Evolutionary conservation across 92 coral and sea anemone genomes (phyloP).

Genomic region (Siderastrea radians): DNA sequence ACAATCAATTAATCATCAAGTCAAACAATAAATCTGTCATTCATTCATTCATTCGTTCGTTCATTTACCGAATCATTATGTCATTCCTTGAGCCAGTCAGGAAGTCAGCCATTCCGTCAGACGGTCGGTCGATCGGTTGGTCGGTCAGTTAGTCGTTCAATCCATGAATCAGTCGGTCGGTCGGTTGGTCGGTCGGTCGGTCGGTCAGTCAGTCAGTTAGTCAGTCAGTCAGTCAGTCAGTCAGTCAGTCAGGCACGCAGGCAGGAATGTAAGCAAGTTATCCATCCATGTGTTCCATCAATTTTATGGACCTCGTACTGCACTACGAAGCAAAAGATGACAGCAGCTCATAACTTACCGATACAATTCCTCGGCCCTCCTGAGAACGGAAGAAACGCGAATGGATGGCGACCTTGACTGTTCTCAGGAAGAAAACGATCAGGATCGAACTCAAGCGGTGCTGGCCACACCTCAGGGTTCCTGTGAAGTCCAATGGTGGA

Average conservation of each 20-base stretch:
- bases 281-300: neutral
- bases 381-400: slow-evolving; percentile 90
- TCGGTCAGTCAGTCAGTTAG: neutral
- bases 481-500: slow-evolving; percentile 69
- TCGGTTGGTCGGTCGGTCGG: no score
- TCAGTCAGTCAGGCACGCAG: neutral
- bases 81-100: no score
- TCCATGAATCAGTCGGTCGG: no score
- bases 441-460: slow-evolving; percentile 86
- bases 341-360: slow-evolving; percentile 52
- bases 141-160: no score
- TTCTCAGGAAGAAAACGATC: slow-evolving; percentile 89
- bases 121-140: no score
- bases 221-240: neutral
- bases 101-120: no score
- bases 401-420: slow-evolving; percentile 84
- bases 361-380: slow-evolving; percentile 97
- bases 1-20: no score
- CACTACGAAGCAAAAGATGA: neutral
- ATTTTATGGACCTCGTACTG: neutral
- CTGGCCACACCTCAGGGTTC: slow-evolving; percentile 89
- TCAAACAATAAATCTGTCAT: no score
- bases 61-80: no score
- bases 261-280: no score
- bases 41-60: no score